A percentile compares a stretch with the other conserved stretches of the same genome.
Evolutionary conservation across 2,888 invertebrate genomes (phyloP).

Genomic region (Conomelus anceps): DNA sequence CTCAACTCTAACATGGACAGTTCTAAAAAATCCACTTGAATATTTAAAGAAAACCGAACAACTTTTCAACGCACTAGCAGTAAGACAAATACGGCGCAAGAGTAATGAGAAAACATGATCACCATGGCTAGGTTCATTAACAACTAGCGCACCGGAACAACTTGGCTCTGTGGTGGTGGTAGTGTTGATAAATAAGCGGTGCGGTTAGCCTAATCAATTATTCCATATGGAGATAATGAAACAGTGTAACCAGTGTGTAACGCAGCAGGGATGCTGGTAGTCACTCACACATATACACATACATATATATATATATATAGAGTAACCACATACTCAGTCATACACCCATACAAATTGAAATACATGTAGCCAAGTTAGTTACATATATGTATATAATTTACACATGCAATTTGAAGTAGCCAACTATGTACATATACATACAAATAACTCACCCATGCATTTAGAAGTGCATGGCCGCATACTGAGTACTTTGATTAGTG

Average conservation of each 20-base stretch:
- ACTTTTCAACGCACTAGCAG: neutral
- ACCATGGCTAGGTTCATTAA: neutral
- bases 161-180: neutral
- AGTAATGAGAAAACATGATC: neutral
- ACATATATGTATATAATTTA: neutral
- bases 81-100: neutral
- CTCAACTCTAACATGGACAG: neutral
- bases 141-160: neutral
- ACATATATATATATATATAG: neutral
- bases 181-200: neutral
- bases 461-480: neutral
- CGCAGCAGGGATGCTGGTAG: neutral
- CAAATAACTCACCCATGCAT: neutral
- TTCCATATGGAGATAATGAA: neutral
- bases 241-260: neutral
- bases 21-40: neutral
- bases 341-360: too few relatives aligned
- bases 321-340: too few relatives aligned
- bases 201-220: neutral
- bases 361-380: too few relatives aligned
- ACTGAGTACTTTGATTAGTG: neutral
- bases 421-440: too few relatives aligned
- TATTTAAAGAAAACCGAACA: neutral
- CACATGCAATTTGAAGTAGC: too few relatives aligned
- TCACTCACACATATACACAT: neutral